Conservation (phyloP, 2,888 invertebrate genomes). For the Helleia helle region DNA sequence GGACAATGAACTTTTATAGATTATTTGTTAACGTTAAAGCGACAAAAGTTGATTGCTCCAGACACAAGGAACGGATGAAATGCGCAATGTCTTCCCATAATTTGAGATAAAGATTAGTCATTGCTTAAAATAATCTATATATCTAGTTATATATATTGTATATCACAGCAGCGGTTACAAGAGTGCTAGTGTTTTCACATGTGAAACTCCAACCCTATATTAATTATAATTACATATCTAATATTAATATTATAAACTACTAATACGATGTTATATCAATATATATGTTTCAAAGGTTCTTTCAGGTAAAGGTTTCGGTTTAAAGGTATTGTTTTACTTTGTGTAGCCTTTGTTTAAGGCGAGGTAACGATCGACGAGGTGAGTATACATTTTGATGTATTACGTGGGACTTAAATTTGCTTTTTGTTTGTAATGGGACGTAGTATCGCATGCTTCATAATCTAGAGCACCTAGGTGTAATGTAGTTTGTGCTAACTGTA, state of each 20-base stretch:
- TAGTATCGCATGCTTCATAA: slow-evolving; percentile 12
- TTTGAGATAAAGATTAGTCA: slow-evolving; percentile 63
- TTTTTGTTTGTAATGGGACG: too few species aligned
- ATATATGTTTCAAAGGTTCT: slow-evolving; percentile 36
- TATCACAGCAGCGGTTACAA: slow-evolving; percentile 62
- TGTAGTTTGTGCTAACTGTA: slow-evolving; percentile 6
- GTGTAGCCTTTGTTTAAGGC: slow-evolving; percentile 59
- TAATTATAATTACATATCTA: slow-evolving; percentile 50
- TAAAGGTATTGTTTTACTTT: slow-evolving; percentile 38
- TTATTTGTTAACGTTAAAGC: slow-evolving; percentile 2
- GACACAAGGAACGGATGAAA: slow-evolving; percentile 73
- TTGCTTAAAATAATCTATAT: slow-evolving; percentile 65
- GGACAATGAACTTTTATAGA: slow-evolving; percentile 43
- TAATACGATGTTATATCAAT: slow-evolving; percentile 58
- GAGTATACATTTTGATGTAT: slow-evolving; percentile 37
- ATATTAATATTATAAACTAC: slow-evolving; percentile 68
- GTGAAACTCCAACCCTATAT: slow-evolving; percentile 67
- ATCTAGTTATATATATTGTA: slow-evolving; percentile 59
- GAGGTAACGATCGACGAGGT: slow-evolving; percentile 51
- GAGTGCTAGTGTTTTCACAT: slow-evolving; percentile 75
- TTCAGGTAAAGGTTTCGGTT: slow-evolving; percentile 60
- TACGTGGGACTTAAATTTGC: too few species aligned
- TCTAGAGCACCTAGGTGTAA: slow-evolving; percentile 4
- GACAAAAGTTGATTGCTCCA: slow-evolving; percentile 52
- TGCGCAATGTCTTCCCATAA: slow-evolving; percentile 75